Evolutionary conservation across 2,113 vertebrate genomes (phyloP), one percentile per base, ranked within the genome.

Genomic region (Promerops cafer): DNA sequence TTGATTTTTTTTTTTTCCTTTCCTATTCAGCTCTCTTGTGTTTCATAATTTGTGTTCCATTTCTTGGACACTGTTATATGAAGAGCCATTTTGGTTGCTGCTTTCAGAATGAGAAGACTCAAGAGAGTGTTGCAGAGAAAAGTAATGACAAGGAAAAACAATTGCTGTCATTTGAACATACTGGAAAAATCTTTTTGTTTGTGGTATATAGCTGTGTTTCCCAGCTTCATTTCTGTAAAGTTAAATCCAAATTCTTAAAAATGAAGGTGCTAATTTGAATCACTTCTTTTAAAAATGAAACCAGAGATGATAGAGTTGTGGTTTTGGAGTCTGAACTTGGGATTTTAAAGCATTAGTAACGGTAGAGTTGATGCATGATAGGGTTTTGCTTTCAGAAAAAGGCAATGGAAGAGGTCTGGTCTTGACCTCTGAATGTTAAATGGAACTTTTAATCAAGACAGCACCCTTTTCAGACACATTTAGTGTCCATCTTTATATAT

Each of bases 41-140:
- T 92, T 96, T 93, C 80, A 88, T 93, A 95, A 95, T 92, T 94
- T 88, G 92, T 90, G 71, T 86, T 94, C 69, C 64, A 27, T 77
- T 95, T 93, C 83, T 95, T 89, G 91, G 60, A 89, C n/a, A 6
- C 77, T 79, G 23, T 89, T 78, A 33, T 14, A 26, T 71, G 81
- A 71, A 88, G 44, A 91, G 77, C 40, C 81, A 47, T 93, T 94
- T 86, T 75, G 44, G 52, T 78, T 81, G 57, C 52, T 66, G 2
- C 83, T 95, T 94, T 59, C 60, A 82, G 77, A 50, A 91, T 75
- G 42, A 69, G 83, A 92, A 85, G 61, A 84, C 35, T 75, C 28
- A 35, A 30, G 90, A 66, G 81, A 42, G 33, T 71, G 70, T 78
- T 87, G 79, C 33, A 69, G 66, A 44, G 85, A 54, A 81, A 94